phyloP scores from a whole-genome alignment of 2,888 invertebrate species.

The Dexiosoma caninum region DNA sequence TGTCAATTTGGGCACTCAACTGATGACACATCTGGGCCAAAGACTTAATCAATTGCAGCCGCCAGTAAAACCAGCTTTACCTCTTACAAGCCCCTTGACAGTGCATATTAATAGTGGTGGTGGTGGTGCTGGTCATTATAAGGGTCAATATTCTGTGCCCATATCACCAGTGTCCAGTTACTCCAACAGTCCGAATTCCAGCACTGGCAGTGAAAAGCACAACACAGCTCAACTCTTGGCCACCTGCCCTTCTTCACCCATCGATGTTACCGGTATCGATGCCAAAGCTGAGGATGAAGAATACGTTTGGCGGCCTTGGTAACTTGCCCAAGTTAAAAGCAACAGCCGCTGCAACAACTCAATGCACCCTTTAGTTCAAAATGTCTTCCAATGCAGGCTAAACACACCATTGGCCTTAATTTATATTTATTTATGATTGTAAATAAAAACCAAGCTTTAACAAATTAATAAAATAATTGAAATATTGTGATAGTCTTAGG shows the following conservation, averaged over 20 bases:
- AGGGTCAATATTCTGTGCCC: conserved; percentile 74
- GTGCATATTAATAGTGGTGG: no score
- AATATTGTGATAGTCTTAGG: conserved; percentile 51
- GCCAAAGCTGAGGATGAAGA: conserved; percentile 65
- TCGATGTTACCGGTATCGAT: conserved; percentile 68
- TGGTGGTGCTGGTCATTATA: conserved; percentile 57
- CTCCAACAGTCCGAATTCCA: conserved; percentile 74
- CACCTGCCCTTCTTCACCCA: conserved; percentile 67
- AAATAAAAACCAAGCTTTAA: conserved; percentile 49
- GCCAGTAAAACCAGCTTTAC: conserved; percentile 70
- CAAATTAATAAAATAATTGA: neutral
- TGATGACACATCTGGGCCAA: conserved; percentile 94
- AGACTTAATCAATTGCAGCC: conserved; percentile 82
- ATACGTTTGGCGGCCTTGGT: conserved; percentile 77
- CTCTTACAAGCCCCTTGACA: conserved; percentile 73
- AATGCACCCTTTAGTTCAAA: conserved; percentile 50
- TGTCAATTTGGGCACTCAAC: conserved; percentile 89
- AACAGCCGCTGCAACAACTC: neutral
- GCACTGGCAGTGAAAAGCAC: conserved; percentile 66
- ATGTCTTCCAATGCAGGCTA: conserved; percentile 58
- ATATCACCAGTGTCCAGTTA: conserved; percentile 76
- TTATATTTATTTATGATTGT: conserved; percentile 7
- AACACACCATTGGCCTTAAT: conserved; percentile 1
- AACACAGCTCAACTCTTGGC: conserved; percentile 70
- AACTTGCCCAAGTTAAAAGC: conserved; percentile 1